phyloP scores from a whole-genome alignment of 1,140 invertebrate species.

The Platyscapa corneri region DNA sequence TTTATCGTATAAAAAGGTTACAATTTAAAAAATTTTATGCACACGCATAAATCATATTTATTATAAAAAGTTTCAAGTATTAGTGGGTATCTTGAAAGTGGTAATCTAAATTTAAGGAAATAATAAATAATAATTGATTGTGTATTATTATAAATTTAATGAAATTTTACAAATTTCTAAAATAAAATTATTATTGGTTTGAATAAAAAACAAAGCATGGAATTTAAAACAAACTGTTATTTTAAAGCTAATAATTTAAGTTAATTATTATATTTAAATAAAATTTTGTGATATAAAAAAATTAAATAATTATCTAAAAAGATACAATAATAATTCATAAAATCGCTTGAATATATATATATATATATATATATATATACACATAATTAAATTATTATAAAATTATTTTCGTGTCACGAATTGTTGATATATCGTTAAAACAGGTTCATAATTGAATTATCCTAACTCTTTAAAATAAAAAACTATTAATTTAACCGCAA shows the following conservation, averaged over 20 bases:
- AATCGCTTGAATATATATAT: no score
- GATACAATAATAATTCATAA: no score
- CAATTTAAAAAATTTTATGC: no score
- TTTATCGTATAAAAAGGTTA: no score
- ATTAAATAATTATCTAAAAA: not conserved
- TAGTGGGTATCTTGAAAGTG: constrained; percentile 57
- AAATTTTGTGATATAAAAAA: not conserved
- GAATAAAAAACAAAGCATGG: no score
- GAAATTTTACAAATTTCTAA: no score
- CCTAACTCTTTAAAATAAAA: not conserved
- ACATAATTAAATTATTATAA: not conserved
- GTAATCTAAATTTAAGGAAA: not conserved
- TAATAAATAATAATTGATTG: not conserved
- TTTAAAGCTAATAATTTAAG: no score
- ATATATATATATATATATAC: no score
- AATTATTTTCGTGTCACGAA: not conserved
- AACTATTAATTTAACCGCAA: not conserved
- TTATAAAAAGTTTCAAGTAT: constrained; percentile 60
- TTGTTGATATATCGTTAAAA: not conserved
- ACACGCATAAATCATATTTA: not conserved
- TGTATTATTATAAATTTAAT: not conserved
- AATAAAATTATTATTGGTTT: no score
- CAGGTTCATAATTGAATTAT: not conserved
- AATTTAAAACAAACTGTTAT: no score
- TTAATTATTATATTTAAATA: no score